Evolutionary conservation across 2,797 vertebrate species (phyloP).

Genomic region (Alca torda): DNA sequence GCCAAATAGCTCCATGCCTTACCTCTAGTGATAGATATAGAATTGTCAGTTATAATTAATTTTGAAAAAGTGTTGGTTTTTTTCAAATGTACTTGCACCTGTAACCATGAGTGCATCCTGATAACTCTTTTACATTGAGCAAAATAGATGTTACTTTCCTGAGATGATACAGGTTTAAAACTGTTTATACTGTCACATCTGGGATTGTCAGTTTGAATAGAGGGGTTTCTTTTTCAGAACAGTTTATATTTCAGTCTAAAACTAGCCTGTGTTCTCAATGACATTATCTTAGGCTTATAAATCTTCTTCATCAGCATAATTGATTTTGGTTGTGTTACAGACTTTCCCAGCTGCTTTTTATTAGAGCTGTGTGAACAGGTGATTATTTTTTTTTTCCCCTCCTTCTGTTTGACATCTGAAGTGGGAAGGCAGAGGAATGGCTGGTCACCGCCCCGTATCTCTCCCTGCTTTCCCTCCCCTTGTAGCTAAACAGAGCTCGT

Average conservation of each 20-base stretch:
- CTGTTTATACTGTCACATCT: not conserved
- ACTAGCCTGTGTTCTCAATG: not conserved
- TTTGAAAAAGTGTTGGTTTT: not conserved
- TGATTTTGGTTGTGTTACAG: slow-evolving; percentile 10
- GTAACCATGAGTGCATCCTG: not conserved
- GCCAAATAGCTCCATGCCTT: not conserved
- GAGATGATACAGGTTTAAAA: not conserved
- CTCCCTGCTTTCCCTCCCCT: not conserved
- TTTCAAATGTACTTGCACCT: not conserved
- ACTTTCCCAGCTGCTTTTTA: slow-evolving; percentile 11
- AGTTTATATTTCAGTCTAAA: not conserved
- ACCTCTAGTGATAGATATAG: not conserved
- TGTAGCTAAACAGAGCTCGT: not conserved
- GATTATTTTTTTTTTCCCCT: not conserved
- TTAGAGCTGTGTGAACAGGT: not conserved
- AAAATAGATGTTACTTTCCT: not conserved
- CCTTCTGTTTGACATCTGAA: not conserved
- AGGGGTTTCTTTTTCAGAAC: not conserved
- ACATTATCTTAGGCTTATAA: not conserved
- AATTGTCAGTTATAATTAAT: slow-evolving; percentile 14
- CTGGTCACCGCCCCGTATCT: not conserved
- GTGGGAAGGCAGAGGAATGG: not conserved
- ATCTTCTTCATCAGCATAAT: slow-evolving; percentile 3
- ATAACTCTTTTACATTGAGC: not conserved
- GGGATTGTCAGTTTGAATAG: not conserved